Evolutionary conservation across 2,113 vertebrate genomes (phyloP), one percentile per base, ranked within the genome.

Genomic region (Anoplopoma fimbria): DNA sequence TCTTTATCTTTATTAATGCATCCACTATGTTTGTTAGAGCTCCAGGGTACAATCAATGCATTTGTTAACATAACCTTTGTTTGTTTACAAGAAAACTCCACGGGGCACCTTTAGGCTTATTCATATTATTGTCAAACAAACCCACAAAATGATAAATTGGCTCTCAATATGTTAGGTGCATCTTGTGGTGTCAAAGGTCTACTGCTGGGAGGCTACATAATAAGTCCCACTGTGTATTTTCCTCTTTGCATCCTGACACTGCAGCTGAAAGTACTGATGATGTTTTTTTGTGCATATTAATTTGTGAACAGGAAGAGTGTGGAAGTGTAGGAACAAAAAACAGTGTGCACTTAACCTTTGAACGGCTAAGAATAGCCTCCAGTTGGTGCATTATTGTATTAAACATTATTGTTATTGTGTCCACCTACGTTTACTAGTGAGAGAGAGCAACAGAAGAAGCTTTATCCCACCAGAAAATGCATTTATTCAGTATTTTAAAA

Each of bases 191-290:
- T 78, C 70, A 72, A 13, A 49, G 38, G 49, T 82, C 76, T 47
- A 15, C 67, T 79, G 60, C 62, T 58, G 60, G 40, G 85, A 77
- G 61, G 69, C 65, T 78, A 40, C 69, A 75, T 90, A 91, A 92
- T 79, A 83, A 88, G 84, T 70, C 86, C 91, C 90, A 33, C 53
- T 78, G 87, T 74, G 81, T 29, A 81, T 82, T 80, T 73, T 40
- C 36, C 29, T 76, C 60, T 73, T 64, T 77, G 67, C 9, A 76
- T 77, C 64, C 80, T 1, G 4, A 58, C 76, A 61, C 73, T 7
- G 19, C n/a, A n/a, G 27, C 73, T 77, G 65, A 49, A 27, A 25
- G 40, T 73, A 29, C n/a, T 25, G 55, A 33, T 78, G 69, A 76
- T 72, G 70, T 42, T 62, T 47, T 58, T 71, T 8, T 71, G n/a